Conservation (phyloP, 2,797 vertebrate species). For the Paratrypauchen microcephalus region DNA sequence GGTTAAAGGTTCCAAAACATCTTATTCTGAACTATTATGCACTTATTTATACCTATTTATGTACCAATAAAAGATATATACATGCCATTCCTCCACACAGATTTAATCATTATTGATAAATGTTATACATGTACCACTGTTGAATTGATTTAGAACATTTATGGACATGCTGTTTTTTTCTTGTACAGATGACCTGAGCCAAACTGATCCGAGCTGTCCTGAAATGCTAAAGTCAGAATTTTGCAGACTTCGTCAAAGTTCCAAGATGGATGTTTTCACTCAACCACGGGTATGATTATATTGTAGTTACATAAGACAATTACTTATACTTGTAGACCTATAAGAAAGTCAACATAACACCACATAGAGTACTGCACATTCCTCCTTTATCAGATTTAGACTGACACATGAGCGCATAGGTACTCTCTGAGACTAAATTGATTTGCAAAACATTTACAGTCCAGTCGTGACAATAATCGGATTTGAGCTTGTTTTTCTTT, state of each 20-base stretch:
- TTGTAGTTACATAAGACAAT: conserved; percentile 2
- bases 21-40: background rate
- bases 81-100: background rate
- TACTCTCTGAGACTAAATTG: conserved; percentile 27
- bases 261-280: conserved; percentile 59
- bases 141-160: conserved; percentile 5
- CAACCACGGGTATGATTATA: conserved; percentile 58
- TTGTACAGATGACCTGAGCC: conserved; percentile 65
- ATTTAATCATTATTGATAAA: background rate
- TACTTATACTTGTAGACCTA: conserved; percentile 12
- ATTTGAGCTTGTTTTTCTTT: conserved; percentile 7
- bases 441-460: conserved; percentile 27
- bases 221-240: conserved; percentile 60
- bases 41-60: background rate
- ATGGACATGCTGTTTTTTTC: conserved; percentile 29
- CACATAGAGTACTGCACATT: conserved; percentile 31
- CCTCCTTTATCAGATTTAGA: conserved; percentile 41
- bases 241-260: conserved; percentile 38
- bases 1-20: too few species aligned
- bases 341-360: conserved; percentile 25
- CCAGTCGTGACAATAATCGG: conserved; percentile 20
- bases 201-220: conserved; percentile 49
- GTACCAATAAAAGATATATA: background rate
- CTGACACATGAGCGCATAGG: conserved; percentile 22
- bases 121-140: background rate